These are phyloP conservation scores for Linnaemya vulpina DNA, from an alignment of 2,888 invertebrate species.

Conservation along the genomic window DNA sequence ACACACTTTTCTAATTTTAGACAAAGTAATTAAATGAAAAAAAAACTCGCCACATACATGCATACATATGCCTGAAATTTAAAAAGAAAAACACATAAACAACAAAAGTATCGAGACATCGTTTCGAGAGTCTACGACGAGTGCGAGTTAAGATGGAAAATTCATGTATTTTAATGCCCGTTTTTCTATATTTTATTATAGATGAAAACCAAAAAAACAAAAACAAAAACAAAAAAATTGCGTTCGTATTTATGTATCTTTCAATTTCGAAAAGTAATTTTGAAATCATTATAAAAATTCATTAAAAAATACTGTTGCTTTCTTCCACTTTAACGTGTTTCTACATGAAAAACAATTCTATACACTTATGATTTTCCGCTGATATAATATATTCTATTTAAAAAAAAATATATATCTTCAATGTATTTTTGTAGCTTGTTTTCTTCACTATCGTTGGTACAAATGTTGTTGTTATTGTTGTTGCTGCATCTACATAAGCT, in stretches of 20 bases:
- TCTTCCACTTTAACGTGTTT: slow-evolving; percentile 24
- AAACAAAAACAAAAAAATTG: slow-evolving; percentile 7
- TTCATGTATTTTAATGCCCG: slow-evolving; percentile 67
- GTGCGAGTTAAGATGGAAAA: slow-evolving; percentile 69
- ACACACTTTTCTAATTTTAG: slow-evolving; percentile 83
- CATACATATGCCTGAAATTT: slow-evolving; percentile 54
- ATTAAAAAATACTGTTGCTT: slow-evolving; percentile 27
- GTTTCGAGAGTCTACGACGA: slow-evolving; percentile 63
- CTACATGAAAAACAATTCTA: slow-evolving; percentile 23
- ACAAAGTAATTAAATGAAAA: slow-evolving; percentile 82
- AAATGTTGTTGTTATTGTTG: not conserved
- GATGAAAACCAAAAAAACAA: slow-evolving; percentile 30
- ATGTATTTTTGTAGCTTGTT: slow-evolving; percentile 43
- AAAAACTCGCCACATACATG: slow-evolving; percentile 23
- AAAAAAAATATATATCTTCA: slow-evolving; percentile 28
- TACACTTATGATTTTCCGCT: slow-evolving; percentile 48
- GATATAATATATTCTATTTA: slow-evolving; percentile 16
- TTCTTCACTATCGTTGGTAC: slow-evolving; percentile 9
- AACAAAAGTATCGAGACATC: slow-evolving; percentile 65
- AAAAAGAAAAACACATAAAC: slow-evolving; percentile 56
- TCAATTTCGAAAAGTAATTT: slow-evolving; percentile 71
- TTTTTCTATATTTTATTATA: slow-evolving; percentile 62
- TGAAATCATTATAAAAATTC: slow-evolving; percentile 69
- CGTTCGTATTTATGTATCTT: slow-evolving; percentile 64
- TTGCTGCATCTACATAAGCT: not conserved